Conservation (phyloP, 2,888 invertebrate species). For the Melieria crassipennis region DNA sequence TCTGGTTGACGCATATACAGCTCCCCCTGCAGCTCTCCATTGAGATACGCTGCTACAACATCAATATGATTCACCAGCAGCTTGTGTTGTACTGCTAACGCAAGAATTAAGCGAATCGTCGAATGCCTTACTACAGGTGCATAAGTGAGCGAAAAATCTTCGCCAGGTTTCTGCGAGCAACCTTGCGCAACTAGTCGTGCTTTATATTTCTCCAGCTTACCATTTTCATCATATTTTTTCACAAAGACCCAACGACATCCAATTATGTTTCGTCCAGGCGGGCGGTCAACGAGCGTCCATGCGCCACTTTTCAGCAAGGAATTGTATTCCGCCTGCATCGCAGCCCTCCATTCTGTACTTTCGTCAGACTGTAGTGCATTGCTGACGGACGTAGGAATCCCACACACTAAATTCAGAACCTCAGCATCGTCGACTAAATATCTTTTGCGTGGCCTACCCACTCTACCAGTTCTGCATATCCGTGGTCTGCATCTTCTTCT, state of each 20-base stretch:
- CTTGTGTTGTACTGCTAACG: no score
- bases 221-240: no score
- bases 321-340: conserved; percentile 16
- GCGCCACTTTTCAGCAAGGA: conserved; percentile 15
- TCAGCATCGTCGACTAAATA: neutral
- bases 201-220: no score
- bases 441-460: neutral
- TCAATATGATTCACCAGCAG: no score
- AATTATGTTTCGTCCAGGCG: conserved; percentile 32
- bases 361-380: neutral
- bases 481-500: conserved; percentile 3
- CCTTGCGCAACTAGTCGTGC: no score
- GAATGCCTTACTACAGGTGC: no score
- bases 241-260: conserved; percentile 38
- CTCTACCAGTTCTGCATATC: neutral
- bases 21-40: no score
- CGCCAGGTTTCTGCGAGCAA: no score
- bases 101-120: no score
- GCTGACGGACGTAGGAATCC: neutral
- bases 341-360: neutral
- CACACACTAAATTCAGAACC: neutral
- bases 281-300: conserved; percentile 38
- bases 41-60: no score
- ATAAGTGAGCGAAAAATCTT: no score
- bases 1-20: no score